Percentiles rank a stretch among this genome's conserved stretches.
Conservation (phyloP, 1,140 invertebrate genomes). For the Heliothis subflexa region DNA sequence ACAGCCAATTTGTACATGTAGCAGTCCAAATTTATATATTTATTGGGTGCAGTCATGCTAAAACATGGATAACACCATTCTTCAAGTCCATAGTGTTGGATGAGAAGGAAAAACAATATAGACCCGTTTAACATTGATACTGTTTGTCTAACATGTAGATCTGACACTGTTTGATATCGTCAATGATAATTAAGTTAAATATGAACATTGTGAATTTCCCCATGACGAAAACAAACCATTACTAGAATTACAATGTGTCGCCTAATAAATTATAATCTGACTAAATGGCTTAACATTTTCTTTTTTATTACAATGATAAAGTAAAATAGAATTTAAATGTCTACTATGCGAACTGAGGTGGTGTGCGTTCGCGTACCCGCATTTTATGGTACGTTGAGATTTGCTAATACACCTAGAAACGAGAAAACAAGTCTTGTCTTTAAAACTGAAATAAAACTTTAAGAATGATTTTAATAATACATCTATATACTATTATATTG, state of each 20-base stretch:
- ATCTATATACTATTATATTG: not conserved
- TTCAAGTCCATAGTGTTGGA: not conserved
- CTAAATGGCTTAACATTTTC: slow-evolving; percentile 39
- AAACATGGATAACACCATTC: too few relatives aligned
- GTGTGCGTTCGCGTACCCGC: slow-evolving; percentile 20
- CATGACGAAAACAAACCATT: slow-evolving; percentile 57
- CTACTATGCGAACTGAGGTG: slow-evolving; percentile 30
- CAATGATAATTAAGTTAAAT: slow-evolving; percentile 49
- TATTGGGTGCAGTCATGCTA: not conserved
- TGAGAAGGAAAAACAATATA: slow-evolving; percentile 64
- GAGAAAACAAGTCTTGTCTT: slow-evolving; percentile 39
- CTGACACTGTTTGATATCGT: slow-evolving; percentile 50
- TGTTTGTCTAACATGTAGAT: slow-evolving; percentile 53
- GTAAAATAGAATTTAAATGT: slow-evolving; percentile 30
- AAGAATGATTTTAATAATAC: slow-evolving; percentile 7
- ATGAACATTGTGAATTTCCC: slow-evolving; percentile 48
- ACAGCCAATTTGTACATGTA: slow-evolving; percentile 37
- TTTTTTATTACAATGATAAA: slow-evolving; percentile 40
- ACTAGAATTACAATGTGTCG: slow-evolving; percentile 45
- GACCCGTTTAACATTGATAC: slow-evolving; percentile 46
- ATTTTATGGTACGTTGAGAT: slow-evolving; percentile 24
- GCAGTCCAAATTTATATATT: not conserved
- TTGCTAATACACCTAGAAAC: slow-evolving; percentile 42
- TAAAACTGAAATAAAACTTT: slow-evolving; percentile 12
- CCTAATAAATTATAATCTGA: slow-evolving; percentile 51